These are phyloP conservation scores for Xestia ashworthii DNA, from an alignment of 2,888 invertebrate genomes.

Conservation along the genomic window DNA sequence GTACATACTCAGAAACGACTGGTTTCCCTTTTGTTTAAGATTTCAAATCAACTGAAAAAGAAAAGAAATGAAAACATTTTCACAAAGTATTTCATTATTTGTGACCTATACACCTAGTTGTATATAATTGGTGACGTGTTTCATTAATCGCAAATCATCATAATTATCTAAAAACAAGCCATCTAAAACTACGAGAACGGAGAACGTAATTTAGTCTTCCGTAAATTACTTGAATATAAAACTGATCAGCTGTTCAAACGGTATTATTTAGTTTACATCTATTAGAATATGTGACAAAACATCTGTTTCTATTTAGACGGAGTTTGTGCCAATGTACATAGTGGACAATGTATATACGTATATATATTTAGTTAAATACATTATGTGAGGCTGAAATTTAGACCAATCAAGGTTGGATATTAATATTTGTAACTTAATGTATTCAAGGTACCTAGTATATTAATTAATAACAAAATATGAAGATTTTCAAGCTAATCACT, in stretches of 20 bases:
- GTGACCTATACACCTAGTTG: too few species aligned
- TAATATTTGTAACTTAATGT: conserved; percentile 1
- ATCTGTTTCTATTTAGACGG: conserved; percentile 71
- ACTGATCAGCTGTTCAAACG: conserved; percentile 52
- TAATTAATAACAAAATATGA: neutral
- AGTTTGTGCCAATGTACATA: conserved; percentile 46
- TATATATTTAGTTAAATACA: conserved; percentile 49
- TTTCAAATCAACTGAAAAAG: too few species aligned
- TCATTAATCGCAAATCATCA: conserved; percentile 13
- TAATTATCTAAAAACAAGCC: neutral
- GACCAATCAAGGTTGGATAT: conserved; percentile 55
- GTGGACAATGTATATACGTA: conserved; percentile 33
- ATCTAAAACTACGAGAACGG: conserved; percentile 50
- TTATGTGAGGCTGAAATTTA: conserved; percentile 46
- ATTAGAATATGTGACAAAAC: conserved; percentile 66
- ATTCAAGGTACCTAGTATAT: neutral
- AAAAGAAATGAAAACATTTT: too few species aligned
- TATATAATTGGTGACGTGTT: neutral
- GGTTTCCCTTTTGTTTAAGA: too few species aligned
- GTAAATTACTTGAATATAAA: conserved; percentile 23
- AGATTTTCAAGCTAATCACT: neutral
- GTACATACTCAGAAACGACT: too few species aligned
- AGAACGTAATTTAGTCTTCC: conserved; percentile 37
- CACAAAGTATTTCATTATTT: too few species aligned
- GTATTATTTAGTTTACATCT: conserved; percentile 61